phyloP scores from a whole-genome alignment of 2,113 vertebrate genomes.

The Diadophis punctatus region DNA sequence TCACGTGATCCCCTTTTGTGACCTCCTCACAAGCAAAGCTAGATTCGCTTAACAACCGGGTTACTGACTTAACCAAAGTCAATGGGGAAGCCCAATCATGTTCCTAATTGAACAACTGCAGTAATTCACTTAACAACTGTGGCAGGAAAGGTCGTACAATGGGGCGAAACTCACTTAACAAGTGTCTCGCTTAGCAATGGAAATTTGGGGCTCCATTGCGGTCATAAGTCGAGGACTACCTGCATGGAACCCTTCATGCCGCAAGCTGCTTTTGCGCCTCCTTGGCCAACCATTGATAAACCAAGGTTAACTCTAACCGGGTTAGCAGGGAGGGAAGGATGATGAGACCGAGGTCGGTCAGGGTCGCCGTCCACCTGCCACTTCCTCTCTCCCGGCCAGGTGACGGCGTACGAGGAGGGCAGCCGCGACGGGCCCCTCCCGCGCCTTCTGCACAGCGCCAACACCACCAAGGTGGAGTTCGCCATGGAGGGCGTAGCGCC shows the following conservation, averaged over 20 bases:
- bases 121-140: neutral
- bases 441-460: slow-evolving; percentile 78
- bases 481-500: slow-evolving; percentile 64
- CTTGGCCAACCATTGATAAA: neutral
- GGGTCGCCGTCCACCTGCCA: neutral
- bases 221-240: neutral
- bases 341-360: neutral
- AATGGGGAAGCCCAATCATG: too few species aligned
- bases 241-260: neutral
- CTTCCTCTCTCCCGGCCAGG: slow-evolving; percentile 51
- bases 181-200: neutral
- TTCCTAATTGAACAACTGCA: too few species aligned
- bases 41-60: neutral
- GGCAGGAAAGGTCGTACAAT: neutral
- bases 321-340: neutral
- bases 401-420: slow-evolving; percentile 69
- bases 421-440: slow-evolving; percentile 73
- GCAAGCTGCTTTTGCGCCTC: neutral
- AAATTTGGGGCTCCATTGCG: too few species aligned
- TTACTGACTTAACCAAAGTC: neutral
- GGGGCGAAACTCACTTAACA: neutral
- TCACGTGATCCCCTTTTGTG: too few species aligned
- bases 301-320: neutral
- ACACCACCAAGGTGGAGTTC: slow-evolving; percentile 83
- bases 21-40: too few species aligned